Evolutionary conservation across 2,888 invertebrate species (phyloP).

Genomic region (Sarcophaga caerulescens): DNA sequence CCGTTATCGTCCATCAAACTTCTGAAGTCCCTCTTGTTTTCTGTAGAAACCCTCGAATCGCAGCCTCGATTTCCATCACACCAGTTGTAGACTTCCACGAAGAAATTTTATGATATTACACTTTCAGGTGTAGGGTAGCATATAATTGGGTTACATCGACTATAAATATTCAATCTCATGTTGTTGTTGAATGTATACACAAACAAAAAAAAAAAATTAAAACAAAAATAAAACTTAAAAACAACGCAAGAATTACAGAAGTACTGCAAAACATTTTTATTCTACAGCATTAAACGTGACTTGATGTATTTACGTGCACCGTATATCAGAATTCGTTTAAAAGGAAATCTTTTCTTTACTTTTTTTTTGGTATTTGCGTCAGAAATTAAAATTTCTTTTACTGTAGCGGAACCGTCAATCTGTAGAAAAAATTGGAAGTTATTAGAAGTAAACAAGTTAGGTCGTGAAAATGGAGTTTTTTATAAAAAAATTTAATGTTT

Average conservation of each 20-base stretch:
- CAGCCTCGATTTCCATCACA: too few relatives aligned
- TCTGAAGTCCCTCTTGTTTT: too few relatives aligned
- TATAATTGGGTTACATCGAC: neutral
- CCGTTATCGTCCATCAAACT: too few relatives aligned
- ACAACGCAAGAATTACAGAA: neutral
- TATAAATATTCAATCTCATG: neutral
- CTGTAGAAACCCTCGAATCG: too few relatives aligned
- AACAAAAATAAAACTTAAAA: neutral
- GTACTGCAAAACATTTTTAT: conserved; percentile 28
- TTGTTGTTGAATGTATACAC: neutral
- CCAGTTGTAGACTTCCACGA: too few relatives aligned
- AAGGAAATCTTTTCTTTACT: neutral
- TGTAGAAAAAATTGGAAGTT: too few relatives aligned
- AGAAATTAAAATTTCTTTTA: neutral
- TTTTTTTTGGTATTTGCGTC: neutral
- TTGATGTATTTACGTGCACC: conserved; percentile 37
- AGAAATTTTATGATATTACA: too few relatives aligned
- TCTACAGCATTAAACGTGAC: conserved; percentile 39
- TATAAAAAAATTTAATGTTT: too few relatives aligned
- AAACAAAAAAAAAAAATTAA: neutral
- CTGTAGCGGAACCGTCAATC: too few relatives aligned
- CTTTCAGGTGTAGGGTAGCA: neutral
- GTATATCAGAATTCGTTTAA: conserved; percentile 39
- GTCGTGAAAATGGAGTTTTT: too few relatives aligned
- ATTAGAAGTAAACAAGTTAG: too few relatives aligned